A percentile compares a stretch with the other conserved stretches of the same genome.
These are phyloP conservation scores for Vicugna pacos DNA, from an alignment of 2,113 vertebrate species.

Conservation along the genomic window DNA sequence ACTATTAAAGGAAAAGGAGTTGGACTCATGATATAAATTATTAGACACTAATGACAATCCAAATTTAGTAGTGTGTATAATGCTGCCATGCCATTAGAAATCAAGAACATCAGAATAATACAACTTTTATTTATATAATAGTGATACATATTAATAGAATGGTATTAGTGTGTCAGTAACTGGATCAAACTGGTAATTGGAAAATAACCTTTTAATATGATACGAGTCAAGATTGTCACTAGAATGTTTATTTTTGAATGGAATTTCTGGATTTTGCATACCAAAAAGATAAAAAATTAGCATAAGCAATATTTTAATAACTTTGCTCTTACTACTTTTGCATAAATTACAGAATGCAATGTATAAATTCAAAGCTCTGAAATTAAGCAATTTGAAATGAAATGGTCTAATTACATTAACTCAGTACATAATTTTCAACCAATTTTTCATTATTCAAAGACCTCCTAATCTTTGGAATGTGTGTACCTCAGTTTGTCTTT, in stretches of 20 bases:
- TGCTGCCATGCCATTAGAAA: background rate
- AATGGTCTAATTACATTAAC: conserved; percentile 35
- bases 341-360: background rate
- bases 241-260: conserved; percentile 40
- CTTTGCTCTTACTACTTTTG: conserved; percentile 18
- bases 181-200: conserved; percentile 35
- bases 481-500: background rate
- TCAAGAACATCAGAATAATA: background rate
- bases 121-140: conserved; percentile 14
- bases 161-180: background rate
- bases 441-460: background rate
- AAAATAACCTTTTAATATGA: conserved; percentile 38
- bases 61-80: background rate
- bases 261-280: conserved; percentile 26
- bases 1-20: conserved; percentile 29
- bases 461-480: background rate
- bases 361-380: conserved; percentile 25
- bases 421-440: background rate
- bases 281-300: background rate
- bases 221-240: background rate
- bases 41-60: conserved; percentile 7
- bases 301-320: conserved; percentile 45
- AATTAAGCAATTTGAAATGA: conserved; percentile 48
- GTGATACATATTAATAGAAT: background rate
- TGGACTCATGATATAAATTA: conserved; percentile 12